A percentile compares a stretch with the other conserved stretches of the same genome.
Evolutionary conservation across 2,113 vertebrate species (phyloP).

Genomic region (Sylvietta virens): DNA sequence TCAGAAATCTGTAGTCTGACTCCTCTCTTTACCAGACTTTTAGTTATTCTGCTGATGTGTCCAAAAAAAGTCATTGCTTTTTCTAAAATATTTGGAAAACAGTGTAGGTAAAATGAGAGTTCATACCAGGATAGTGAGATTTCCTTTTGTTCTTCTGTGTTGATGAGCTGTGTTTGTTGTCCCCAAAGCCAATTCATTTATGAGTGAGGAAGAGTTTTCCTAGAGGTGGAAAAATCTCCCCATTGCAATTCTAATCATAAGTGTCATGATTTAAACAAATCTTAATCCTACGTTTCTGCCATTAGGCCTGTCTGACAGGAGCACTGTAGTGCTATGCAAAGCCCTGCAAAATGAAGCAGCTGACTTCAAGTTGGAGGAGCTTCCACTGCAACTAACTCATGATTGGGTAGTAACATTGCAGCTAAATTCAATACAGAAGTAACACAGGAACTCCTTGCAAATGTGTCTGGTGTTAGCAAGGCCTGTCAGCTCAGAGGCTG

Average conservation of each 20-base stretch:
- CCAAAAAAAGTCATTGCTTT: background rate
- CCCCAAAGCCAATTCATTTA: background rate
- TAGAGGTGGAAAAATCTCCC: background rate
- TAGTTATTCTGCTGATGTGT: background rate
- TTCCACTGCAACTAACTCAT: background rate
- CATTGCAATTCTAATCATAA: background rate
- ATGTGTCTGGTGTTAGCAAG: background rate
- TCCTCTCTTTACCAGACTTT: background rate
- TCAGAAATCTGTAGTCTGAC: background rate
- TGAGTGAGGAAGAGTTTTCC: background rate
- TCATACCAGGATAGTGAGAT: background rate
- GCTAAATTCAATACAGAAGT: background rate
- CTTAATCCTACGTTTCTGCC: background rate
- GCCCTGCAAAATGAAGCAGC: background rate
- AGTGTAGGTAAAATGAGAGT: background rate
- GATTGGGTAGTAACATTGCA: background rate
- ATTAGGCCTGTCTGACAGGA: background rate
- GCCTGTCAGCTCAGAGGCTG: background rate
- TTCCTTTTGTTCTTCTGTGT: background rate
- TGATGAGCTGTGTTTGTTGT: background rate
- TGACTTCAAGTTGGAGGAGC: background rate
- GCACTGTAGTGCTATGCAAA: background rate
- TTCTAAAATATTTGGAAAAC: background rate
- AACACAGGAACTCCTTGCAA: background rate
- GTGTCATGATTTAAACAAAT: background rate